Evolutionary conservation across 2,888 invertebrate genomes (phyloP).

Genomic region (Mesorhabditis belari): DNA sequence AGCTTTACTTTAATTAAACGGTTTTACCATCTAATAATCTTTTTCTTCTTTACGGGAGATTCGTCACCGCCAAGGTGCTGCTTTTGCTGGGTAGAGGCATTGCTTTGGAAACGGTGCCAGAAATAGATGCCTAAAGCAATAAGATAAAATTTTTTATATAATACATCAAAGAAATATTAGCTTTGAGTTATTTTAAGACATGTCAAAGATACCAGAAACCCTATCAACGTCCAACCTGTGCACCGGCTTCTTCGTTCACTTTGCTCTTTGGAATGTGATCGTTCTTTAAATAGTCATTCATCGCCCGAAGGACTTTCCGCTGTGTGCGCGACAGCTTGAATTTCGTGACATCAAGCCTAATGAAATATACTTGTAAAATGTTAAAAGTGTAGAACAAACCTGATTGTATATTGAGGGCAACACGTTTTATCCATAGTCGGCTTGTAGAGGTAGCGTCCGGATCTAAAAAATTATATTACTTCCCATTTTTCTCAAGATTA

Average conservation of each 20-base stretch:
- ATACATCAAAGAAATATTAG: too few species aligned
- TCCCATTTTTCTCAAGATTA: background rate
- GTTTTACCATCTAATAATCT: background rate
- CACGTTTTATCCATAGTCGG: constrained; percentile 81
- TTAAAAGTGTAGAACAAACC: too few species aligned
- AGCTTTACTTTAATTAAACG: background rate
- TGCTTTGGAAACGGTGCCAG: too few species aligned
- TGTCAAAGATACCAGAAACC: too few species aligned
- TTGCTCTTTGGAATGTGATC: constrained; percentile 46
- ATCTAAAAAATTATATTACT: constrained; percentile 59
- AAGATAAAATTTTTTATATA: too few species aligned
- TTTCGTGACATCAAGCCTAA: constrained; percentile 71
- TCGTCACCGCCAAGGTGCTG: too few species aligned
- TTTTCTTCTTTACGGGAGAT: background rate
- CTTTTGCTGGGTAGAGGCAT: too few species aligned
- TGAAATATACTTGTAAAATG: constrained; percentile 13
- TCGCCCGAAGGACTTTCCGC: constrained; percentile 79
- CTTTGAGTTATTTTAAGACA: too few species aligned
- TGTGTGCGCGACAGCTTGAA: constrained; percentile 81
- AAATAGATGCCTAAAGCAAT: too few species aligned
- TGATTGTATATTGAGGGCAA: constrained; percentile 92
- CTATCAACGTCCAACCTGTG: too few species aligned
- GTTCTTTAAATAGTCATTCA: constrained; percentile 62
- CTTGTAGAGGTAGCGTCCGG: constrained; percentile 91
- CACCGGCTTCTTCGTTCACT: constrained; percentile 8